phyloP scores from a whole-genome alignment of 1,140 invertebrate species.

The Diachasmimorpha longicaudata region DNA sequence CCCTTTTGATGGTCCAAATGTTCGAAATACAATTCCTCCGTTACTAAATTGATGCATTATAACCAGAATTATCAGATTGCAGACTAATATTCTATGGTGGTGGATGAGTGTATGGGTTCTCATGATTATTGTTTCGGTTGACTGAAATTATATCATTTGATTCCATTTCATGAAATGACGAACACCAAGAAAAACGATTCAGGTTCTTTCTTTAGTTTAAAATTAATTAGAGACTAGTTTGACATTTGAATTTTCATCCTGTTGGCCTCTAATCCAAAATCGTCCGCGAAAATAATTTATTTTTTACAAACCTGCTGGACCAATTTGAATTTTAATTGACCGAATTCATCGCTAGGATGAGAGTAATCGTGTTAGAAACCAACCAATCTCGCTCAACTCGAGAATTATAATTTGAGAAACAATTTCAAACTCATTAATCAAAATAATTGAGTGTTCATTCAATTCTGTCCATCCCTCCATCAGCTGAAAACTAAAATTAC shows the following conservation, averaged over 20 bases:
- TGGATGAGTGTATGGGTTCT: too few relatives aligned
- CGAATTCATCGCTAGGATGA: background rate
- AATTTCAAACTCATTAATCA: background rate
- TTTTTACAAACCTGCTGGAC: too few relatives aligned
- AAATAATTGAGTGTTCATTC: background rate
- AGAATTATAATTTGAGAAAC: background rate
- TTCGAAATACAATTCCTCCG: background rate
- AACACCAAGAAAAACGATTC: too few relatives aligned
- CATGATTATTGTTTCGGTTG: too few relatives aligned
- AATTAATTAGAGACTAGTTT: too few relatives aligned
- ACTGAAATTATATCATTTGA: too few relatives aligned
- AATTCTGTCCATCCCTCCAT: background rate
- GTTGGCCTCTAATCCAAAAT: too few relatives aligned
- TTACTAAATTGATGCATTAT: background rate
- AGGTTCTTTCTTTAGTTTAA: background rate
- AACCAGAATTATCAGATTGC: background rate
- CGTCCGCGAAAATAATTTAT: too few relatives aligned
- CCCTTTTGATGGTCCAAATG: background rate
- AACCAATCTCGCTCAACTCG: background rate
- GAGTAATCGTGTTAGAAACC: background rate
- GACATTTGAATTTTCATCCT: too few relatives aligned
- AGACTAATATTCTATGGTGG: background rate
- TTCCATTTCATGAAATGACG: too few relatives aligned
- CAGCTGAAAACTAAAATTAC: background rate
- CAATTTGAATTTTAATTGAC: background rate